A percentile compares a stretch with the other conserved stretches of the same genome.
Conservation (phyloP, 2,888 invertebrate species). For the Thera obeliscata region DNA sequence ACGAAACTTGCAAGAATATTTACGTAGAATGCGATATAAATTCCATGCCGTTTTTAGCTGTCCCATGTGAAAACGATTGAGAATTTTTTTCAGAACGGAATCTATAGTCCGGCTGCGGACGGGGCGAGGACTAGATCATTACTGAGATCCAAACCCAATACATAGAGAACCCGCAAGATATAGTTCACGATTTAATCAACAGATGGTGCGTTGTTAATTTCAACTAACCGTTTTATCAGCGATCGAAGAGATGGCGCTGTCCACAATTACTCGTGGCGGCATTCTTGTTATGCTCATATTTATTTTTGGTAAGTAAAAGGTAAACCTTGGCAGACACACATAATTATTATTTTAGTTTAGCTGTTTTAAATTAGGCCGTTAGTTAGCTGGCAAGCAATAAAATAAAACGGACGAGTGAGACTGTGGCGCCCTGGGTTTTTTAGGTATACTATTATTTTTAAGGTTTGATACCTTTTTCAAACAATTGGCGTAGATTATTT, state of each 20-base stretch:
- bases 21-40: conserved; percentile 1
- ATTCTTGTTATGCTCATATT: conserved; percentile 60
- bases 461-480: too few relatives aligned
- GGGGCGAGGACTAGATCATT: conserved; percentile 9
- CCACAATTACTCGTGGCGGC: conserved; percentile 28
- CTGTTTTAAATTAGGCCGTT: conserved; percentile 48
- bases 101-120: background rate
- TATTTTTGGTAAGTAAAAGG: conserved; percentile 72
- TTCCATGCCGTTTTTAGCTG: background rate
- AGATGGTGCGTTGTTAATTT: conserved; percentile 29
- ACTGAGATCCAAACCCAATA: conserved; percentile 32
- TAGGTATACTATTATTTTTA: too few relatives aligned
- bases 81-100: conserved; percentile 1
- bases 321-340: conserved; percentile 53
- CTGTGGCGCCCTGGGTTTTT: too few relatives aligned
- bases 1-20: background rate
- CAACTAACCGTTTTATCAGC: conserved; percentile 31
- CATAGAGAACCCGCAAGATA: background rate
- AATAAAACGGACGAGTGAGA: conserved; percentile 3
- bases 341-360: conserved; percentile 38
- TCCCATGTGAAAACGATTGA: background rate
- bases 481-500: too few relatives aligned
- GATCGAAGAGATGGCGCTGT: conserved; percentile 59
- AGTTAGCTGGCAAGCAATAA: conserved; percentile 40
- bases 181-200: conserved; percentile 23